These are phyloP conservation scores for Raja brachyura DNA, from an alignment of 2,113 vertebrate genomes.

Conservation along the genomic window DNA sequence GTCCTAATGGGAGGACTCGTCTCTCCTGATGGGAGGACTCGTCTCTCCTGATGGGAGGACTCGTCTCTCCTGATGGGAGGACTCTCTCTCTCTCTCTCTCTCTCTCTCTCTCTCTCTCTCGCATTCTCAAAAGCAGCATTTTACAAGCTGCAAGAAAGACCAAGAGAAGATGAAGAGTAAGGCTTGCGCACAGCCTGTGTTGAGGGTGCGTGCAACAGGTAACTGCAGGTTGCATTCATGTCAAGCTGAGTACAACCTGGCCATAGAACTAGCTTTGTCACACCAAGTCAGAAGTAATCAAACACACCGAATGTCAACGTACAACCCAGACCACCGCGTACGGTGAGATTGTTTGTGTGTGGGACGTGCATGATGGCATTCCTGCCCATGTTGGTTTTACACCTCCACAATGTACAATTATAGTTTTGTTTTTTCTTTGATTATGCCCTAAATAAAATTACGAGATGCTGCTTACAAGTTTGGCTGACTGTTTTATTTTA, in stretches of 20 bases:
- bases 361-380: background rate
- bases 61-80: background rate
- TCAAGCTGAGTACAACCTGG: background rate
- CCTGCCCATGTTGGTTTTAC: background rate
- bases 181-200: background rate
- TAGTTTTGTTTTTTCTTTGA: constrained; percentile 1
- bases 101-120: background rate
- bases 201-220: background rate
- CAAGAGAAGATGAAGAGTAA: too few relatives aligned
- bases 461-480: constrained; percentile 13
- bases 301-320: background rate
- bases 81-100: too few relatives aligned
- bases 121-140: background rate
- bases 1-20: background rate
- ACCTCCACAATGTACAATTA: constrained; percentile 13
- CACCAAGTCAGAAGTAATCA: background rate
- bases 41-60: background rate
- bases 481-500: background rate
- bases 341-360: background rate
- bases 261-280: background rate
- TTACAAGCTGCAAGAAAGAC: background rate
- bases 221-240: background rate
- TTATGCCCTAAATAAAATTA: constrained; percentile 25
- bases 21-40: background rate
- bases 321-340: background rate